Base-by-base conservation (phyloP, 2,888 invertebrate species). In the Scaptomyza parva region DNA sequence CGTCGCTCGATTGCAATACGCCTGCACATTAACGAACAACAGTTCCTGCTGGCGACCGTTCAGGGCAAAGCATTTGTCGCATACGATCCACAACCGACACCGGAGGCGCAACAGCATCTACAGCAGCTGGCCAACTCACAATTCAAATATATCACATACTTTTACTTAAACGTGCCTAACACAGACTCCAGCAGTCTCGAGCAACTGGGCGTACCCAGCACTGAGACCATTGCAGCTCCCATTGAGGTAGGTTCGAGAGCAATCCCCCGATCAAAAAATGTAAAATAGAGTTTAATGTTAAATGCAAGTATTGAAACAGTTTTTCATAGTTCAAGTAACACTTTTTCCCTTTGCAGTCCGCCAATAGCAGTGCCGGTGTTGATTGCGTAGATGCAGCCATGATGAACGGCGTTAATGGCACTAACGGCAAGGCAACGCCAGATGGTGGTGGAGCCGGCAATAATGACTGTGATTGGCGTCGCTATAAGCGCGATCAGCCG, bases 141-240 rank as follows among this genome's bases (percentile, higher is more conserved):
- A 60, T 94, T 94, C 80, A 93, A 93, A 73, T 92, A 94, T 85
- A 93, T 95, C 43, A 94, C 95, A 67, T 93, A 93, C 70, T 89
- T 96, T 57, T 93, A 93, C 82, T 90, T 95, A 51, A 91, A 93
- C 71, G 92, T 96, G 66, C 96, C 96, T 11, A 93, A 94, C 70
- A 93, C 93, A 17, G 93, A 93, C 87, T 92, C 93, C 89, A 93
- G 94, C 93, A 92, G 91, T 82, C 90, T 89, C 28, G 90, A 91
- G 52, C 76, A 90, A 30, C 62, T 90, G 50, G 88, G 90, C 28
- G 91, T 94, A 78, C 94, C 94, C n/a, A 89, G 92, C 30, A 78
- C 77, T 24, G 90, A 90, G 50, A 53, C 62, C 8, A 69, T 76
- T 17, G 65, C 72, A 47, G 60, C 72, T 4, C 69, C 84, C 4